phyloP scores from a whole-genome alignment of 2,113 vertebrate genomes.

The Eira barbara region DNA sequence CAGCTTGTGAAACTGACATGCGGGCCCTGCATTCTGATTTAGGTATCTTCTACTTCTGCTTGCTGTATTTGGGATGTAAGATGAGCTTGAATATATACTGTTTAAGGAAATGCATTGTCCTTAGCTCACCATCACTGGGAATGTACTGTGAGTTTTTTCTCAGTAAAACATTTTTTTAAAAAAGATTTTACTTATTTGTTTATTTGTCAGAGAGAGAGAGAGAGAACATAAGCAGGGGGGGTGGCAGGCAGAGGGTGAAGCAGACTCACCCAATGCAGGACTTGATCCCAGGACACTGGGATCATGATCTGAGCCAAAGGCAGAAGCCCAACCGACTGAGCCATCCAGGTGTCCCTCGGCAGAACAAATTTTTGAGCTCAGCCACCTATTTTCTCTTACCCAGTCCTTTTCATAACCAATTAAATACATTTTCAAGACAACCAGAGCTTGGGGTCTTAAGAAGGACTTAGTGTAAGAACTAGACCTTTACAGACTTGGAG shows the following conservation, averaged over 20 bases:
- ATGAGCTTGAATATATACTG: not conserved
- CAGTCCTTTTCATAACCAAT: not conserved
- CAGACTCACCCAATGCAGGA: not conserved
- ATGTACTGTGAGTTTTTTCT: not conserved
- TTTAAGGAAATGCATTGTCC: not conserved
- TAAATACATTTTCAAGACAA: not conserved
- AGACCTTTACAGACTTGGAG: not conserved
- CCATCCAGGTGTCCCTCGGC: not conserved
- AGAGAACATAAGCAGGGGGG: not conserved
- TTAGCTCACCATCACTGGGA: not conserved
- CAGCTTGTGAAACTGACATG: not conserved
- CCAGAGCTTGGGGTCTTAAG: not conserved
- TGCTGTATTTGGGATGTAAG: slow-evolving; percentile 55
- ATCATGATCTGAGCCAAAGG: not conserved
- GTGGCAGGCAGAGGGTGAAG: not conserved
- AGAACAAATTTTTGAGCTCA: not conserved
- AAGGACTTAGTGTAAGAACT: not conserved
- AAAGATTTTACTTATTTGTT: not conserved
- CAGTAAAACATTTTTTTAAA: not conserved
- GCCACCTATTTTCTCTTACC: not conserved
- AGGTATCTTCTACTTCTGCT: slow-evolving; percentile 72
- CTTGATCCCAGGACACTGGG: not conserved
- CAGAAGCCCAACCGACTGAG: not conserved
- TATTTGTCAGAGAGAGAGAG: no score
- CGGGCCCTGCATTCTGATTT: not conserved